Conservation (phyloP, 2,888 invertebrate species). For the Lithophane socia region DNA sequence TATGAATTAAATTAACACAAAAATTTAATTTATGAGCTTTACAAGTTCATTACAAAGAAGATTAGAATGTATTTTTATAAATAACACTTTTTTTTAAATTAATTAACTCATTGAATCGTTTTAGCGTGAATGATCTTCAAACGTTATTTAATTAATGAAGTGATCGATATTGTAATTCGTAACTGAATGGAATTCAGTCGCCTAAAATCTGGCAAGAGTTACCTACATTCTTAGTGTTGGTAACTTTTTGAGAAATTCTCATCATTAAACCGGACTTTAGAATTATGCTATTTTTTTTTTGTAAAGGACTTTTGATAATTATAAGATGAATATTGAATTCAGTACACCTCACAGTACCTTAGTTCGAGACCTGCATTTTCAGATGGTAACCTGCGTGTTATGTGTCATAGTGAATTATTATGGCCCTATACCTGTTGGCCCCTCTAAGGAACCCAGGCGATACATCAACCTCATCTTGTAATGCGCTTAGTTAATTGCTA, state of each 20-base stretch:
- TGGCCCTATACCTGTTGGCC: neutral
- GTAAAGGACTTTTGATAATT: neutral
- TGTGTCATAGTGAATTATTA: conserved; percentile 13
- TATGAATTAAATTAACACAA: neutral
- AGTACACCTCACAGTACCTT: neutral
- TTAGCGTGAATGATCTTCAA: conserved; percentile 20
- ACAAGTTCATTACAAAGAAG: neutral
- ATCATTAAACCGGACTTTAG: neutral
- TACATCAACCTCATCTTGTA: conserved; percentile 3
- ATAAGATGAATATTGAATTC: neutral
- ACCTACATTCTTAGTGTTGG: neutral
- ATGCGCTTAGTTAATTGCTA: conserved; percentile 30
- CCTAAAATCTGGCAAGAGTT: neutral
- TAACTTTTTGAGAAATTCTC: neutral
- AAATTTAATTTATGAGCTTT: conserved; percentile 5
- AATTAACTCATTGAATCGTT: conserved; percentile 5
- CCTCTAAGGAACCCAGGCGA: neutral
- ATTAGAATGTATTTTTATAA: conserved; percentile 42
- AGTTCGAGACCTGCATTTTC: neutral
- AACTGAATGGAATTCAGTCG: neutral
- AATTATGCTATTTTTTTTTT: neutral
- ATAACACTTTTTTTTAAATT: conserved; percentile 36
- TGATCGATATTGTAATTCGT: neutral
- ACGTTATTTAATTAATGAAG: conserved; percentile 1
- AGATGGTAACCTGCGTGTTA: neutral